Base-by-base conservation (phyloP, 2,113 vertebrate species). In the Gymnarchus niloticus region DNA sequence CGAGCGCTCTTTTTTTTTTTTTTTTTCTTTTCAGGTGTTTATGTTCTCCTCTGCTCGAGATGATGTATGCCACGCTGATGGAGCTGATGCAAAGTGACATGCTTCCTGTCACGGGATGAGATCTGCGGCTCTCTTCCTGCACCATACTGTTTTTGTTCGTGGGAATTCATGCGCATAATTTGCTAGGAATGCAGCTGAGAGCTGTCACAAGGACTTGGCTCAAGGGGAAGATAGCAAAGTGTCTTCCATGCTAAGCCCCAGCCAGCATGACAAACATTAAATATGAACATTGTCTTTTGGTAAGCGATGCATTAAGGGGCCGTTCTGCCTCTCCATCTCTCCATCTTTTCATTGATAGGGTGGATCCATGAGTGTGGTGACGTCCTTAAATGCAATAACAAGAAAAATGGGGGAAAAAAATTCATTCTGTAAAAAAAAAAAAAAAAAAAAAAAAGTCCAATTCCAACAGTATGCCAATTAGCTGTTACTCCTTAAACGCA, bases 161-260 rank as follows among this genome's bases (percentile, higher is more conserved):
- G 84, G 88, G 87, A 92, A 90, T 91, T 94, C 94, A 94, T 94
- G 94, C 93, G 91, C 90, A 92, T 94, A 93, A 94, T 94, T 94
- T 93, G 92, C 92, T 86, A 89, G 80, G 93, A 94, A 94, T 94
- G 94, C 93, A 92, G 91, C 89, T 91, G 93, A 95, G 92, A 91
- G 93, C 93, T 94, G 94, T 94, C 94, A 94, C 91, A 92, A 92
- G 94, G 90, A 93, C 93, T 95, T 93, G 93, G 94, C 92, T 94
- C 93, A 93, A 94, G 91, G 94, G 94, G 92, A 94, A 89, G 94
- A 94, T 91, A 93, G 91, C 92, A 93, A 91, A 91, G 92, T 91
- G 85, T 93, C 92, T 92, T 93, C 92, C 91, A 90, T 91, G 91
- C 91, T 92, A 89, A 90, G 89, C 91, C 90, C 88, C 91, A 89